Conservation (phyloP, 2,113 vertebrate genomes). For the Tricholaema leucomelas region DNA sequence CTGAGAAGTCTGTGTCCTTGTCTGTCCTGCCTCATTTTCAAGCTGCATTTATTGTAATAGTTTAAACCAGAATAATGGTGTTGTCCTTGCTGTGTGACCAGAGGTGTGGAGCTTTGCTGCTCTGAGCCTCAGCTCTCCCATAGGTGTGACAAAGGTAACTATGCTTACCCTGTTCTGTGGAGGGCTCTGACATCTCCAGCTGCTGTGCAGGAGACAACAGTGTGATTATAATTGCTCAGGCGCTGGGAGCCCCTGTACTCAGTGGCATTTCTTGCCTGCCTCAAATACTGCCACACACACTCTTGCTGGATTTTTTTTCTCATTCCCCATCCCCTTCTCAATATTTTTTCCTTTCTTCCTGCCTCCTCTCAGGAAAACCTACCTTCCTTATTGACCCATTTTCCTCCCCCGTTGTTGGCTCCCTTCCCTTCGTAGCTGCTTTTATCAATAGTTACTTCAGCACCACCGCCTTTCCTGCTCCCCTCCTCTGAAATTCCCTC, state of each 20-base stretch:
- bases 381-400: background rate
- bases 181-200: background rate
- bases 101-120: background rate
- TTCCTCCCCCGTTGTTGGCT: background rate
- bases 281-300: rapidly evolving
- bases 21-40: background rate
- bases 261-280: background rate
- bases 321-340: background rate
- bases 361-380: background rate
- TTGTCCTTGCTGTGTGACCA: background rate
- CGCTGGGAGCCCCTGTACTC: background rate
- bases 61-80: background rate
- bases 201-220: background rate
- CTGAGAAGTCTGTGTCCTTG: background rate
- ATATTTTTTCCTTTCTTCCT: background rate
- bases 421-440: background rate
- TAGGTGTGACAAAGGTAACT: background rate
- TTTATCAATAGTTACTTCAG: background rate
- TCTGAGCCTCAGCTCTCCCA: background rate
- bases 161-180: background rate
- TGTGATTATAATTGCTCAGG: background rate
- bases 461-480: background rate
- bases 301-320: background rate
- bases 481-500: background rate
- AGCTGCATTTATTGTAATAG: background rate